Conservation (phyloP, 2,888 invertebrate species). For the Rosalia funebris region DNA sequence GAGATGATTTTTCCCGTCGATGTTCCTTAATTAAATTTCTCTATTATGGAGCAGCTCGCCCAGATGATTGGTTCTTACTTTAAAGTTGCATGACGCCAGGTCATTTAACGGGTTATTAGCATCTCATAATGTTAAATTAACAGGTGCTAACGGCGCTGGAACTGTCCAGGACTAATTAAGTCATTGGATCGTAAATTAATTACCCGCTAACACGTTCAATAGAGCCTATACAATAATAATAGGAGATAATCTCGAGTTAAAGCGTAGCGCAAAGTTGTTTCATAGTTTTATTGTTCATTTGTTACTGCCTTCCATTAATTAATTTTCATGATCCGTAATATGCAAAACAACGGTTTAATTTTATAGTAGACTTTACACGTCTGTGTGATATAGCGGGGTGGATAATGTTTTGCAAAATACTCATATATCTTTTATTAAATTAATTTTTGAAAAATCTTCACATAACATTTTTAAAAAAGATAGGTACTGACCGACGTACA, state of each 20-base stretch:
- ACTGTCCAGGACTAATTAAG: conserved; percentile 50
- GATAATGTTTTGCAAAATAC: too few species aligned
- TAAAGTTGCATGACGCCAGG: conserved; percentile 50
- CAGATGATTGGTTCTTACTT: conserved; percentile 42
- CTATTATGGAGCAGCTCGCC: conserved; percentile 19
- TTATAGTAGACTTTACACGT: too few species aligned
- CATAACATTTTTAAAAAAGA: too few species aligned
- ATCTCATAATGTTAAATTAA: conserved; percentile 51
- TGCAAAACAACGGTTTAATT: too few species aligned
- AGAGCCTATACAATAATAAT: conserved; percentile 36
- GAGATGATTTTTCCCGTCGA: conserved; percentile 4
- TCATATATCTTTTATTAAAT: too few species aligned
- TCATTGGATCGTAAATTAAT: conserved; percentile 54
- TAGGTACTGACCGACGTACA: too few species aligned
- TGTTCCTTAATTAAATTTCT: conserved; percentile 8
- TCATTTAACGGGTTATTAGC: conserved; percentile 52
- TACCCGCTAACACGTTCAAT: conserved; percentile 45
- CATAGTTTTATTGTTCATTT: conserved; percentile 32
- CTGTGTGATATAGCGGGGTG: too few species aligned
- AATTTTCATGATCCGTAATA: conserved; percentile 1
- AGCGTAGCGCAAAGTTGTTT: conserved; percentile 9
- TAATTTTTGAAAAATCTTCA: too few species aligned
- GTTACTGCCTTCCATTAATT: conserved; percentile 11
- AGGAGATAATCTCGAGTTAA: conserved; percentile 33
- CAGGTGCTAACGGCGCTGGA: conserved; percentile 44